Evolutionary conservation across 1,140 invertebrate genomes (phyloP), one percentile per base, ranked within the genome.

Genomic region (Matsumurasca onukii): DNA sequence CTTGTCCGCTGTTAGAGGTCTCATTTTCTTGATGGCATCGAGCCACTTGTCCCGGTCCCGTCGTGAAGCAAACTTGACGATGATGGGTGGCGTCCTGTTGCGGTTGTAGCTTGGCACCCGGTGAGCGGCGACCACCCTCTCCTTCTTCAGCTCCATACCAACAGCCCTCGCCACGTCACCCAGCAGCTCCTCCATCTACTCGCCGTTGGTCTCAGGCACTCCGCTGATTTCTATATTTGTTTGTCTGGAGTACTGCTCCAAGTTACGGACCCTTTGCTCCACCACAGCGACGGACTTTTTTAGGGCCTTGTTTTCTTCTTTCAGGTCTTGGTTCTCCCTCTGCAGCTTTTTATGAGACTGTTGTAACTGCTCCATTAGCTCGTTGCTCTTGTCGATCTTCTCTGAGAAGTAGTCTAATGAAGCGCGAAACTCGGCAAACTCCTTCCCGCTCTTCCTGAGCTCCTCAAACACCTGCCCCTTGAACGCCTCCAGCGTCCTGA

Each of bases 1-100:
- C 39, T 64, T 64, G n/a, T 30, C 24, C n/a, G 61, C 61, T 31
- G 61, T 64, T 5, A 24, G 3, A 17, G 9, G 34, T 45, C 9
- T 12, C 9, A 9, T 17, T 45, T 17, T 17, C 17, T 45, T 45
- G 9, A 9, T 45, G 17, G 34, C 9, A 9, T 45, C 34, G 17
- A 45, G 34, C 34, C 34, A 12, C 34, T 45, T 45, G 9, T 17
- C 9, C 17, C 17, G 34, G 9, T 17, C 34, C 17, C 34, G 9
- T 17, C 17, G 34, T 45, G 34, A 45, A 45, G 9, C 17, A 17
- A 9, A 45, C 34, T 17, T 12, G 9, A 9, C 9, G 17, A 12
- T 9, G 17, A 9, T 9, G 9, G n/a, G n/a, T n/a, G n/a, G n/a
- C n/a, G n/a, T n/a, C n/a, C n/a, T n/a, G n/a, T n/a, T n/a, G n/a